Conservation (phyloP, 2,113 vertebrate species). For the Girardinichthys multiradiatus region DNA sequence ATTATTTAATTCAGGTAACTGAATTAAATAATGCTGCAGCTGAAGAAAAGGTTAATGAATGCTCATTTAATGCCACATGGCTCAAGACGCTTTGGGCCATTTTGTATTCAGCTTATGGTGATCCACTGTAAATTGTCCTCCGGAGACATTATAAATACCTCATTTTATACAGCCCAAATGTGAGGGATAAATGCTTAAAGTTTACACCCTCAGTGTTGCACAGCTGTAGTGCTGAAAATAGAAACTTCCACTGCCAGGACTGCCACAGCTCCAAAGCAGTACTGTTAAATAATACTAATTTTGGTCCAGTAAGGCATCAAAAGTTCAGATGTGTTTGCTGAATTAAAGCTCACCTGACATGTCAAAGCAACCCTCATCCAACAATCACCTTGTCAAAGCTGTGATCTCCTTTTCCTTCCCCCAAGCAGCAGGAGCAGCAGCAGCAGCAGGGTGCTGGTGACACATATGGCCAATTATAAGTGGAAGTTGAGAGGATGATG, state of each 20-base stretch:
- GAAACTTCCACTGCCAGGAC: conserved; percentile 12
- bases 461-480: conserved; percentile 83
- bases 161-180: conserved; percentile 53
- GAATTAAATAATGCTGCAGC: too few species aligned
- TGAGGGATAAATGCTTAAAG: conserved; percentile 53
- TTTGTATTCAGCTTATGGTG: conserved; percentile 69
- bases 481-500: conserved; percentile 79
- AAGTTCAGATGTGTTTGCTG: conserved; percentile 21
- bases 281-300: conserved; percentile 16
- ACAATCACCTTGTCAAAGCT: conserved; percentile 75
- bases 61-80: conserved; percentile 73
- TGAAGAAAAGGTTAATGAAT: conserved; percentile 79
- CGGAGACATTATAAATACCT: conserved; percentile 61
- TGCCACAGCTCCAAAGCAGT: conserved; percentile 10
- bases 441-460: conserved; percentile 69
- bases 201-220: conserved; percentile 16
- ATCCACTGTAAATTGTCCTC: conserved; percentile 62
- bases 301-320: background rate
- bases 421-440: conserved; percentile 47
- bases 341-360: conserved; percentile 47
- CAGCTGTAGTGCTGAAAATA: background rate
- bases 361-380: conserved; percentile 61
- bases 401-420: conserved; percentile 59
- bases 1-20: conserved; percentile 61
- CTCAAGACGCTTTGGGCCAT: conserved; percentile 56